These are phyloP conservation scores for Hippocampus abdominalis DNA, from an alignment of 2,113 vertebrate genomes.

Conservation along the genomic window DNA sequence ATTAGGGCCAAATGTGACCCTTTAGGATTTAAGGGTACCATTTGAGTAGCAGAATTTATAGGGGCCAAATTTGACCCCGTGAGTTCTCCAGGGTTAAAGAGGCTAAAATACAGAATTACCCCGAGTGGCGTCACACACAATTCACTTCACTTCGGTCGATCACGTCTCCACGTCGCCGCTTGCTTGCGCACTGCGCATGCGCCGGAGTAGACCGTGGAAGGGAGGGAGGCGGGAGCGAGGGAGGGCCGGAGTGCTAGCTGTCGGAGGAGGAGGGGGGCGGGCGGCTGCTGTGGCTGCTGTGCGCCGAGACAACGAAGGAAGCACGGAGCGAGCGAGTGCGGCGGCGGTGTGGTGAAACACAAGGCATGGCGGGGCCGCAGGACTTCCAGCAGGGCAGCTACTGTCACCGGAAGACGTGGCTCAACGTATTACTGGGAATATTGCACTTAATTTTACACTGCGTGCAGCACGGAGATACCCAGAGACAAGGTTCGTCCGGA, in stretches of 20 bases:
- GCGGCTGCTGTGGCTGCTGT: conserved; percentile 26
- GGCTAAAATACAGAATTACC: too few relatives aligned
- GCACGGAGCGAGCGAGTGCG: conserved; percentile 29
- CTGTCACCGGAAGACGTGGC: conserved; percentile 83
- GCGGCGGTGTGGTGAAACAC: conserved; percentile 36
- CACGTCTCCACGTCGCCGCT: background rate
- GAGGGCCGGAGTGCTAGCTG: conserved; percentile 15
- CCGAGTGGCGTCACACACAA: too few relatives aligned
- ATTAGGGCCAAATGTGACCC: too few relatives aligned
- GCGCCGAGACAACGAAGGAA: background rate
- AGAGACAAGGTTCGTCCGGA: conserved; percentile 79
- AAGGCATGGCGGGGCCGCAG: conserved; percentile 85
- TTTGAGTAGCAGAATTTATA: too few relatives aligned
- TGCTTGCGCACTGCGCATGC: background rate
- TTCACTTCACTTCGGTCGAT: background rate
- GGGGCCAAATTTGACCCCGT: too few relatives aligned
- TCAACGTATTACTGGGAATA: conserved; percentile 84
- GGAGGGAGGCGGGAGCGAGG: conserved; percentile 1
- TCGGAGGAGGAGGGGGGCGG: conserved; percentile 19
- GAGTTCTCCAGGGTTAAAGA: too few relatives aligned
- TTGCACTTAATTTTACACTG: conserved; percentile 80
- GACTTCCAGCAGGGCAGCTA: conserved; percentile 78
- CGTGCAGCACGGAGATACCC: conserved; percentile 82
- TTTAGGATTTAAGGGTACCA: too few relatives aligned
- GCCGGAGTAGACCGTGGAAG: background rate